Base-by-base conservation (phyloP, 2,113 vertebrate genomes). In the Cololabis saira region DNA sequence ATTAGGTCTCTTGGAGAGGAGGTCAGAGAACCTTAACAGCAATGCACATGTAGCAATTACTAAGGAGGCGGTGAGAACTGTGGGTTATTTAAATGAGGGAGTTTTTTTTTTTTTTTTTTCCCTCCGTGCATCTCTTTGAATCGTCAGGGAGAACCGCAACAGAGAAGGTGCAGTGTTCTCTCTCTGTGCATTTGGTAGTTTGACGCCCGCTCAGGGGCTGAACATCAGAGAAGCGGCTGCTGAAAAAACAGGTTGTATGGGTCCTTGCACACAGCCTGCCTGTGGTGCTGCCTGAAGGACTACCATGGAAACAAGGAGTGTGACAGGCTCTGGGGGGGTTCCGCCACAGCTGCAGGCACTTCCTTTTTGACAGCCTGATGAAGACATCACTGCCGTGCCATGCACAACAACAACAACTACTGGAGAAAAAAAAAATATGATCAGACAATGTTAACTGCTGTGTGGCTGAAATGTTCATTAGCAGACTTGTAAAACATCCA, bases 271-370 rank as follows among this genome's bases (percentile, higher is more conserved):
- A 90, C 90, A 92, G 92, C 77, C 90, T 90, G 93, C 93, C 93
- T 90, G 87, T 91, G 91, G 93, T 93, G 91, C 90, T 89, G 93
- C 93, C 93, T 93, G 92, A 93, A 94, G 93, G 92, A 93, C 89
- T 93, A 91, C 93, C 93, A 94, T 94, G 93, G 93, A 94, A 94
- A 94, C 92, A 90, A 92, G 93, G 81, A 91, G 91, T 90, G 90
- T 92, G 92, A 93, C 91, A 91, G 92, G 91, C 92, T 93, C 92
- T 88, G 83, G 90, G 88, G 88, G 93, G 91, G 91, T 91, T 87
- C 87, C 81, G 85, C 91, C 88, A 90, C 91, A 91, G 92, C 92
- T 93, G 92, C 91, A 89, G 93, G 93, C 92, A 71, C 89, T 91
- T 91, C 87, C 90, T 86, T 86, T 91, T 80, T 93, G 93, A 94